A percentile compares a stretch with the other conserved stretches of the same genome.
Conservation (phyloP, 2,888 invertebrate genomes). For the Cotesia congregata region DNA sequence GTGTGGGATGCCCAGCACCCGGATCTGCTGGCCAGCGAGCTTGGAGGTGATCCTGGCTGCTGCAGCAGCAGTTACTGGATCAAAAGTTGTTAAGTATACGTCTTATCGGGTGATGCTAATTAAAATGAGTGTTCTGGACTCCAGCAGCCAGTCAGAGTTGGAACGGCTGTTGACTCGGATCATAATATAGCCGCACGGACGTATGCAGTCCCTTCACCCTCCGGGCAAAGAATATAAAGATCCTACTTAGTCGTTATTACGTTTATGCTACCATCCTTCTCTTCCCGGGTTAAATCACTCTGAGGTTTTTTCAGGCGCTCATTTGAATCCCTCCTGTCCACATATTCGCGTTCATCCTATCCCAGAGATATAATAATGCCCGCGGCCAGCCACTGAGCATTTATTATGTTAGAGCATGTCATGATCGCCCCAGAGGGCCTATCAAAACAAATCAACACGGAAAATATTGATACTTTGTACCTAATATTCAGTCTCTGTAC, state of each 20-base stretch:
- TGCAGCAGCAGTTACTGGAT: conserved; percentile 40
- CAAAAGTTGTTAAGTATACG: conserved; percentile 67
- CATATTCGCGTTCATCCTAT: not conserved
- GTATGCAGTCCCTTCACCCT: conserved; percentile 54
- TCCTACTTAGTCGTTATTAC: conserved; percentile 69
- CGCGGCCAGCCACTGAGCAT: not conserved
- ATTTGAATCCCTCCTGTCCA: not conserved
- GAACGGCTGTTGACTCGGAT: conserved; percentile 24
- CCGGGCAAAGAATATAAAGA: conserved; percentile 69
- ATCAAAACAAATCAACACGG: not conserved
- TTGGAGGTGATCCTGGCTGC: conserved; percentile 14
- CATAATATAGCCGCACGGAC: conserved; percentile 28
- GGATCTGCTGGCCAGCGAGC: conserved; percentile 9
- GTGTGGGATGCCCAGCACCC: conserved; percentile 21
- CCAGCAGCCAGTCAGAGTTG: conserved; percentile 39
- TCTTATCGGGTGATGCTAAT: conserved; percentile 69
- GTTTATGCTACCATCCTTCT: conserved; percentile 57
- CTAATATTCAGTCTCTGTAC: not conserved
- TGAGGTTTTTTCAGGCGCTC: conserved; percentile 56
- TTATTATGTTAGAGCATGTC: not conserved
- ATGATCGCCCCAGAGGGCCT: not conserved
- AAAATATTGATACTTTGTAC: not conserved
- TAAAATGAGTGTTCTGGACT: conserved; percentile 65
- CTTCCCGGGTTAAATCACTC: conserved; percentile 64
- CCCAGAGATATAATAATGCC: not conserved